Conservation (phyloP, 1,140 invertebrate species). For the Streblospio benedicti region DNA sequence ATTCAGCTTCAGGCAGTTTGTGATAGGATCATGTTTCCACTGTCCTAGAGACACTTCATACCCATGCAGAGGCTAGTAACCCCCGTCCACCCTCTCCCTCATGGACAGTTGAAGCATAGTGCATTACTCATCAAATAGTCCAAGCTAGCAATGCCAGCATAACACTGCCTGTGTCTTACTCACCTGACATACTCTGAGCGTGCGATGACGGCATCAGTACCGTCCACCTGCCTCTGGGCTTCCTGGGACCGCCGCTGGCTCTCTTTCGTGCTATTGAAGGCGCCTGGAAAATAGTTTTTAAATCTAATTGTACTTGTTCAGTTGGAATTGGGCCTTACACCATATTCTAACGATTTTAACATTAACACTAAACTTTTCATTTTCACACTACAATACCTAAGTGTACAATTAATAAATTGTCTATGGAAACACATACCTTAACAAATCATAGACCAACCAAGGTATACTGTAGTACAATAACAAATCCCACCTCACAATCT, state of each 20-base stretch:
- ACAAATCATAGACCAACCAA: background rate
- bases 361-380: background rate
- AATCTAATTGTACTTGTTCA: background rate
- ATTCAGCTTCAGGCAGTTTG: too few relatives aligned
- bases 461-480: background rate
- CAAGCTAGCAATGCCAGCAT: slow-evolving; percentile 59
- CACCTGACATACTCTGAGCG: slow-evolving; percentile 67
- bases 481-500: background rate
- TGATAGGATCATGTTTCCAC: background rate
- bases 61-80: background rate
- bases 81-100: background rate
- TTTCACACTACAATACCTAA: background rate
- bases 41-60: background rate
- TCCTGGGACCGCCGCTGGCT: slow-evolving; percentile 61
- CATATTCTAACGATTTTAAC: background rate
- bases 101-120: background rate
- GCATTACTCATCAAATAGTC: background rate
- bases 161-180: slow-evolving; percentile 73
- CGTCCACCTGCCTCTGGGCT: slow-evolving; percentile 57
- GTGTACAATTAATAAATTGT: background rate
- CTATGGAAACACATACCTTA: background rate
- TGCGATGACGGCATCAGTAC: slow-evolving; percentile 50
- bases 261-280: slow-evolving; percentile 77
- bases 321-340: background rate
- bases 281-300: slow-evolving; percentile 51